Evolutionary conservation across 92 coral and sea anemone genomes (phyloP).

Genomic region (Palythoa grandiflora): DNA sequence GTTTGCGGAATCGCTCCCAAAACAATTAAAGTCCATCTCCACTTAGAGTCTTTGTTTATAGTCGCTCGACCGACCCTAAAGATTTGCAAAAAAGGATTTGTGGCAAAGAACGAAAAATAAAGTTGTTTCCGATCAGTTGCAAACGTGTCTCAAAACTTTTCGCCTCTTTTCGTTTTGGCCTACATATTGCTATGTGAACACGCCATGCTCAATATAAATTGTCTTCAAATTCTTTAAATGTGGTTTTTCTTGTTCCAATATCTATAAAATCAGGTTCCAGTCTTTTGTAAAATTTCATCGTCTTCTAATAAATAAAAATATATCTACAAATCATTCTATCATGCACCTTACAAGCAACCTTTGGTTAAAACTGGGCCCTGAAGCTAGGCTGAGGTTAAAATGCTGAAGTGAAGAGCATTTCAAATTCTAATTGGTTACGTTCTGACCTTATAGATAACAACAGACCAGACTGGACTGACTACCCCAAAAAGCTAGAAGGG

Average conservation of each 20-base stretch:
- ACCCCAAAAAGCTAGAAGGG: too few species aligned
- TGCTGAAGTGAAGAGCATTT: too few species aligned
- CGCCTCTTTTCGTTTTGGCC: background rate
- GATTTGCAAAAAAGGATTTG: background rate
- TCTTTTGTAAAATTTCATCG: background rate
- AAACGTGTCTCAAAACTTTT: background rate
- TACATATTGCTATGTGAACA: background rate
- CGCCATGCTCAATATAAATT: background rate
- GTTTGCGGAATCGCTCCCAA: background rate
- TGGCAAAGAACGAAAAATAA: background rate
- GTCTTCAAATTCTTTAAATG: background rate
- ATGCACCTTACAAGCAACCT: too few species aligned
- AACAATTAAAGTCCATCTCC: background rate
- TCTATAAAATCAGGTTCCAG: background rate
- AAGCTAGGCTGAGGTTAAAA: too few species aligned
- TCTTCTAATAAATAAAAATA: too few species aligned
- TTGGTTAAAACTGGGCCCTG: too few species aligned
- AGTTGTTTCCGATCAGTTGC: background rate
- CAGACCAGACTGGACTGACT: too few species aligned
- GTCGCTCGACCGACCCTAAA: background rate
- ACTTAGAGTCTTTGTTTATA: background rate
- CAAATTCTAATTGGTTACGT: too few species aligned
- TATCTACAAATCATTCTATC: too few species aligned
- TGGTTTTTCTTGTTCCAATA: background rate
- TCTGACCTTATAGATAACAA: too few species aligned